phyloP scores from a whole-genome alignment of 2,888 invertebrate genomes.

The Ariolimax columbianus region DNA sequence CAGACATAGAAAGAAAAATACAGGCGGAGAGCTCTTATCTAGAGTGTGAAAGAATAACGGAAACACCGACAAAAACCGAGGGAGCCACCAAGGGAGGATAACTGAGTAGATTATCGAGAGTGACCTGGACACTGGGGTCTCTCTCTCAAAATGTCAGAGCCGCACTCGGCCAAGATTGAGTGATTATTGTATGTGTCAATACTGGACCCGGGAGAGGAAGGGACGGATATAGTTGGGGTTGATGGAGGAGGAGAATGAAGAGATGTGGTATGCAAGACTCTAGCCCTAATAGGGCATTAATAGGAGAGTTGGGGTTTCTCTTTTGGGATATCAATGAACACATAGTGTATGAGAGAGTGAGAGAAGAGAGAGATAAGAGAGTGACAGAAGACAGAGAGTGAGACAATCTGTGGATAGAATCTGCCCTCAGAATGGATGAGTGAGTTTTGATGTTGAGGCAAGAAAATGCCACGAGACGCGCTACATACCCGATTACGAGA shows the following conservation, averaged over 20 bases:
- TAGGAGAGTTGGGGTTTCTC: not conserved
- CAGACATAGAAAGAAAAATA: no score
- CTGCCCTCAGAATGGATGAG: not conserved
- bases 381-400: no score
- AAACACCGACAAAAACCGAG: conserved; percentile 9
- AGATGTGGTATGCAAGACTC: no score
- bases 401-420: no score
- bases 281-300: conserved; percentile 7
- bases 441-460: not conserved
- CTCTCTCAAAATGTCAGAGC: conserved; percentile 28
- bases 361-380: no score
- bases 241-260: not conserved
- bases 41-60: not conserved
- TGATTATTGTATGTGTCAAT: conserved; percentile 25
- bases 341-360: no score
- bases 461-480: conserved; percentile 2
- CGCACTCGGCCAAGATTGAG: conserved; percentile 27
- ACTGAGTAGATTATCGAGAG: conserved; percentile 30
- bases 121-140: conserved; percentile 7
- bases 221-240: not conserved
- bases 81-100: conserved; percentile 20
- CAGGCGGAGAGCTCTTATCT: not conserved
- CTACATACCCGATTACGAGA: not conserved
- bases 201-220: not conserved
- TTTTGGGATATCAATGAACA: not conserved